Base-by-base conservation (phyloP, 2,888 invertebrate species). In the Marronus borbonicus region DNA sequence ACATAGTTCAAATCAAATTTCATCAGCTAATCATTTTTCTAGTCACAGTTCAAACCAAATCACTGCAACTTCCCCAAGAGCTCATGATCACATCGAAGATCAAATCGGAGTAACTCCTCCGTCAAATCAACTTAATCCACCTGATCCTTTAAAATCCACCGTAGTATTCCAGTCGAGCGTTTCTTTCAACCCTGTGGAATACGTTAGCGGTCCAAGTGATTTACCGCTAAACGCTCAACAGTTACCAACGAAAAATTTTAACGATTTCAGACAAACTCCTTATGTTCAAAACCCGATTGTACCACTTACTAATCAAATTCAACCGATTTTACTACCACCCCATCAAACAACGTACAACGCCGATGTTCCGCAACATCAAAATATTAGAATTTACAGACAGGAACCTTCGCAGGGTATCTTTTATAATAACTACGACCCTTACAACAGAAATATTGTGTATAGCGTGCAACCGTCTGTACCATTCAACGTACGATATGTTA, bases 101-200 rank as follows among this genome's bases (percentile, higher is more conserved):
- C 74, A 62, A 20, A 68, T 55, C 17, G 77, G 44, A 36, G 52
- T 69, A 49, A 24, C 31, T 31, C 52, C 69, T 0, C 31, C 65
- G 7, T 66, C 65, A 86, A 80, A 81, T 14, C 81, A 36, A 85
- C 82, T 72, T 80, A 85, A 49, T 86, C 87, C 80, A 84, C 88
- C 62, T 20, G 76, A 70, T 70, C 72, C 70, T 3, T 14, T 62
- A 20, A 64, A 72, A 60, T 80, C 80, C 28, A 83, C 84, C 3
- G 84, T 92, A n/a, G 87, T 90, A 3, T 89, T 92, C 76, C 90
- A 91, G 84, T 89, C 90, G 0, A 92, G 92, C 80, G 88, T 88
- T 83, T 89, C 88, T 83, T 90, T 88, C 65, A 85, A 86, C 64
- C 85, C 87, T 10, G 80, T 20, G 20, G 17, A 85, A n/a, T 79